Evolutionary conservation across 2,797 vertebrate genomes (phyloP).

Genomic region (Sphenopsis melanotis): DNA sequence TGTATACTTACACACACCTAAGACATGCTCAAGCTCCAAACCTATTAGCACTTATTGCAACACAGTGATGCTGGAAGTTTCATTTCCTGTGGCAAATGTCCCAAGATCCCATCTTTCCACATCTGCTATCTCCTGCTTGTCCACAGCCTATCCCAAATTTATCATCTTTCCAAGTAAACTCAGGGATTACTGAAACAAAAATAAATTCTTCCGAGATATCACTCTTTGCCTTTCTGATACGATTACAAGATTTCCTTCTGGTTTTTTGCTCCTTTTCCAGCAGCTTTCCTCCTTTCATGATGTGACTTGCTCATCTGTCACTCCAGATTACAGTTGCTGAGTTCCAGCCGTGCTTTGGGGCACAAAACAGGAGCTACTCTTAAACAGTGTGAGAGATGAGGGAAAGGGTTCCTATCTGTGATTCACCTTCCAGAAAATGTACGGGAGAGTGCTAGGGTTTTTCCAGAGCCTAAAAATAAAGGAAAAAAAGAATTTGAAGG

Average conservation of each 20-base stretch:
- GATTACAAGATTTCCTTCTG: not conserved
- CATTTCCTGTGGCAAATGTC: not conserved
- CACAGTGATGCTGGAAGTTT: not conserved
- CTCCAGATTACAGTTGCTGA: not conserved
- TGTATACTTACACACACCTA: not conserved
- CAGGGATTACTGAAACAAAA: not conserved
- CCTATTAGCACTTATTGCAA: not conserved
- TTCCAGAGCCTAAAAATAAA: not conserved
- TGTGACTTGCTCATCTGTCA: conserved; percentile 51
- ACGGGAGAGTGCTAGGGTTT: not conserved
- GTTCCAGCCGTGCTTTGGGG: not conserved
- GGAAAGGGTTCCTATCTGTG: not conserved
- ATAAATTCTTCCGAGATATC: not conserved
- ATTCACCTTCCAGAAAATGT: not conserved
- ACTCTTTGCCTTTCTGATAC: not conserved
- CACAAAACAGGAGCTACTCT: not conserved
- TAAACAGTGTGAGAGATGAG: not conserved
- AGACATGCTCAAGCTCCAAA: not conserved
- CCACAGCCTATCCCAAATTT: not conserved
- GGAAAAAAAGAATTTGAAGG: not conserved
- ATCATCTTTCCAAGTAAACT: not conserved
- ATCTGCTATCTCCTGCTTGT: not conserved
- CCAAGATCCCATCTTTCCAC: not conserved
- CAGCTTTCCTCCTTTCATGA: conserved; percentile 23
- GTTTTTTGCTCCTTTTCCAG: not conserved